Percentiles rank a stretch among this genome's conserved stretches.
phyloP scores from a whole-genome alignment of 2,888 invertebrate species.

The Craniophora ligustri region DNA sequence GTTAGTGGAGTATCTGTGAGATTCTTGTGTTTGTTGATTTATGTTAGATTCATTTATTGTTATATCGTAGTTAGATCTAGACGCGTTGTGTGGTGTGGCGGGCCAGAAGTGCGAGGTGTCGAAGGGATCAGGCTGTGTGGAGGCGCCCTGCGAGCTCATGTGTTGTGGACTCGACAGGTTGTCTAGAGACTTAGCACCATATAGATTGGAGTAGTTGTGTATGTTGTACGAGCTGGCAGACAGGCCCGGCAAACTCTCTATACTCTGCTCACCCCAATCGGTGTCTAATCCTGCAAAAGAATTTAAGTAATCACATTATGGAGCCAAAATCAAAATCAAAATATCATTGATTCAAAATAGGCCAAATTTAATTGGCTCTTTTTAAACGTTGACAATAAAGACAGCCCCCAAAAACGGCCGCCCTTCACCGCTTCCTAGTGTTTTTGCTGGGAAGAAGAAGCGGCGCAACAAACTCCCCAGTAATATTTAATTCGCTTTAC shows the following conservation, averaged over 20 bases:
- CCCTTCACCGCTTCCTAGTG: no score
- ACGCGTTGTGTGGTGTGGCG: constrained; percentile 51
- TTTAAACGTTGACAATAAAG: no score
- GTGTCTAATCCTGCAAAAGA: constrained; percentile 69
- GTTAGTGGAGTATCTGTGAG: constrained; percentile 62
- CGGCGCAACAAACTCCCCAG: no score
- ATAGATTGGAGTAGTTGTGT: constrained; percentile 67
- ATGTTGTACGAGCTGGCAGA: constrained; percentile 59
- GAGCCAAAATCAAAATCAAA: no score
- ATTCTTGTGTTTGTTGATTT: constrained; percentile 62
- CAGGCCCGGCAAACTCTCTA: constrained; percentile 78
- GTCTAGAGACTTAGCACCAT: constrained; percentile 81
- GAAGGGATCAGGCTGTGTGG: constrained; percentile 70
- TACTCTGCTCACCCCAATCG: constrained; percentile 78
- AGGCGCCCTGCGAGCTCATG: constrained; percentile 34
- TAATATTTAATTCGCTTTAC: no score
- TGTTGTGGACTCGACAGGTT: constrained; percentile 63
- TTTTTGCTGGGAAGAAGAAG: no score
- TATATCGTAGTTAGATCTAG: constrained; percentile 60
- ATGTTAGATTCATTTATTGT: constrained; percentile 52
- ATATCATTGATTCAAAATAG: no score
- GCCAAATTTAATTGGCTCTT: no score
- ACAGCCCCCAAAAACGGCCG: no score
- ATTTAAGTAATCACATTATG: no score
- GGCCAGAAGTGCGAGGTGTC: constrained; percentile 78